A percentile compares a stretch with the other conserved stretches of the same genome.
These are phyloP conservation scores for Carcina quercana DNA, from an alignment of 2,888 invertebrate species.

Conservation along the genomic window DNA sequence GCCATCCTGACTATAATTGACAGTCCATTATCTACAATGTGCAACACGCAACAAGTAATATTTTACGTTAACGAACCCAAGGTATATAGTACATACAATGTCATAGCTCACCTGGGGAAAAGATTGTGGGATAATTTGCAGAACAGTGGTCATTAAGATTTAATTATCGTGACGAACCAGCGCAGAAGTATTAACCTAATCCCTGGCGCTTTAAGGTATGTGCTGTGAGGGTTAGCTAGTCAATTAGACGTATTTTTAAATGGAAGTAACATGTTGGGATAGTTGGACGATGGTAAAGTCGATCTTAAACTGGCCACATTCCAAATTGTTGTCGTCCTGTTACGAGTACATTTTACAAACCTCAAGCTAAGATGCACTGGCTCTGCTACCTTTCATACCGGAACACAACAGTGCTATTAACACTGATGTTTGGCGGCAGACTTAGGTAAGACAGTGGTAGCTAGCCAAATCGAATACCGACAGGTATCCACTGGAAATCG, in stretches of 20 bases:
- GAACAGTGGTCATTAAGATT: constrained; percentile 3
- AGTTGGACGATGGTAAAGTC: too few relatives aligned
- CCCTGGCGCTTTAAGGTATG: constrained; percentile 3
- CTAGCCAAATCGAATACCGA: too few relatives aligned
- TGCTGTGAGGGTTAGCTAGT: neutral
- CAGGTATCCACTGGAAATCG: too few relatives aligned
- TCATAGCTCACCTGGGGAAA: constrained; percentile 2
- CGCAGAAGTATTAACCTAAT: constrained; percentile 7
- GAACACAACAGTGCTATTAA: too few relatives aligned
- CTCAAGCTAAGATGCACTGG: too few relatives aligned
- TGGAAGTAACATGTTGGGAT: neutral
- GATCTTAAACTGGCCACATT: neutral
- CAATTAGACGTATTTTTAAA: neutral
- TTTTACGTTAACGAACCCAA: too few relatives aligned
- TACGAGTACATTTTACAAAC: too few relatives aligned
- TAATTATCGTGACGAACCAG: constrained; percentile 6
- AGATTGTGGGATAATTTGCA: constrained; percentile 3
- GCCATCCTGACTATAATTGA: constrained; percentile 2
- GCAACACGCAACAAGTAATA: constrained; percentile 3
- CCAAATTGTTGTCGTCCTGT: neutral
- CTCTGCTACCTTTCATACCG: too few relatives aligned
- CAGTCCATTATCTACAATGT: constrained; percentile 2
- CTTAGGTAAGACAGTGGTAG: too few relatives aligned
- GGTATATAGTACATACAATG: too few relatives aligned
- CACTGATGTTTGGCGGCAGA: too few relatives aligned